Evolutionary conservation across 2,888 invertebrate genomes (phyloP), one percentile per base, ranked within the genome.

Genomic region (Gordius sp.): DNA sequence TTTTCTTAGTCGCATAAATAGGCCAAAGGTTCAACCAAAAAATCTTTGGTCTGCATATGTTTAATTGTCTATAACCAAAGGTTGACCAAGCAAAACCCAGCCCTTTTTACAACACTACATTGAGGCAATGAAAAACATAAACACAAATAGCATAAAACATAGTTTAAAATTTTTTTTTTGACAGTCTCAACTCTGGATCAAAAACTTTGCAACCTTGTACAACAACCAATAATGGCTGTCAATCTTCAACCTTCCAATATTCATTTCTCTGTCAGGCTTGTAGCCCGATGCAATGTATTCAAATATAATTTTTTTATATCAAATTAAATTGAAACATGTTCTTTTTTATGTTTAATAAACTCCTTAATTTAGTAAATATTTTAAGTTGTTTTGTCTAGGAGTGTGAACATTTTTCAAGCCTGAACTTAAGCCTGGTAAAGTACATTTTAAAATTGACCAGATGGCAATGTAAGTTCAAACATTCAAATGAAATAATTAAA

Each of bases 91-190:
- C n/a, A n/a, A n/a, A n/a, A n/a, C n/a, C n/a, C n/a, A n/a, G n/a
- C n/a, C n/a, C n/a, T n/a, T n/a, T n/a, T n/a, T n/a, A n/a, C n/a
- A n/a, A n/a, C n/a, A n/a, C n/a, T n/a, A n/a, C n/a, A n/a, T n/a
- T n/a, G n/a, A n/a, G n/a, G n/a, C n/a, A n/a, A n/a, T n/a, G n/a
- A n/a, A n/a, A n/a, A n/a, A n/a, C n/a, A n/a, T n/a, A n/a, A n/a
- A n/a, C n/a, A n/a, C n/a, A n/a, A n/a, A n/a, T n/a, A n/a, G n/a
- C n/a, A n/a, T n/a, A n/a, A n/a, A n/a, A n/a, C n/a, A n/a, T n/a
- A 47, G 20, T 8, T 47, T 18, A n/a, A 47, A 47, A 47, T 47
- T n/a, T n/a, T 47, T 47, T 47, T 47, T 47, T 47, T 47, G 20
- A 18, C 4, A 47, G 47, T 47, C 4, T 47, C 47, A n/a, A 47